A percentile compares a stretch with the other conserved stretches of the same genome.
These are phyloP conservation scores for Melinopterus prodromus DNA, from an alignment of 2,888 invertebrate genomes.

Conservation along the genomic window DNA sequence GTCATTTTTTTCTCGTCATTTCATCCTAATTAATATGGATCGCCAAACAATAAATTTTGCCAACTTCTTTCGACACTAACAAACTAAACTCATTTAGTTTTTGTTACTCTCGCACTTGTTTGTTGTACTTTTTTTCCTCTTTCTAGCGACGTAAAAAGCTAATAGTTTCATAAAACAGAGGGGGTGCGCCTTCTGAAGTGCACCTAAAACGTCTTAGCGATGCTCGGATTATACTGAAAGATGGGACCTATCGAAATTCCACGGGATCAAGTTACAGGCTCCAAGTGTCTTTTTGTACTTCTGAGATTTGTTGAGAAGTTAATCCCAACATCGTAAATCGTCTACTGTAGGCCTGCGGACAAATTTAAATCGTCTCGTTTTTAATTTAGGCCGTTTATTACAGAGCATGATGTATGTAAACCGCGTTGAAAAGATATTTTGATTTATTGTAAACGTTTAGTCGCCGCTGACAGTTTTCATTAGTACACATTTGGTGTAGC, in stretches of 20 bases:
- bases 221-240: not conserved
- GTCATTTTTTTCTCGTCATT: not conserved
- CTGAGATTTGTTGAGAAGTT: not conserved
- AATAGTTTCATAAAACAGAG: not conserved
- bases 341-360: not conserved
- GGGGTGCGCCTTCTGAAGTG: not conserved
- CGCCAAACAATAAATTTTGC: not conserved
- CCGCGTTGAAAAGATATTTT: no score
- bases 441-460: no score
- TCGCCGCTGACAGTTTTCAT: no score
- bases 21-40: no score
- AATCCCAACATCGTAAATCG: not conserved
- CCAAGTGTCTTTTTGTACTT: constrained; percentile 4
- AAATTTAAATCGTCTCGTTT: not conserved
- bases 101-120: not conserved
- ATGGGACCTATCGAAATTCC: not conserved
- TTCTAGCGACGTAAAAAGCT: not conserved
- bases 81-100: not conserved
- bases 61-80: not conserved
- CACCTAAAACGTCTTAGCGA: not conserved
- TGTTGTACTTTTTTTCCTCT: no score
- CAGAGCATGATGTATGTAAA: not conserved
- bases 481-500: no score
- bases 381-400: not conserved
- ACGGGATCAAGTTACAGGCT: not conserved